Evolutionary conservation across 2,888 invertebrate genomes (phyloP), one percentile per base, ranked within the genome.

Genomic region (Thelaira solivaga): DNA sequence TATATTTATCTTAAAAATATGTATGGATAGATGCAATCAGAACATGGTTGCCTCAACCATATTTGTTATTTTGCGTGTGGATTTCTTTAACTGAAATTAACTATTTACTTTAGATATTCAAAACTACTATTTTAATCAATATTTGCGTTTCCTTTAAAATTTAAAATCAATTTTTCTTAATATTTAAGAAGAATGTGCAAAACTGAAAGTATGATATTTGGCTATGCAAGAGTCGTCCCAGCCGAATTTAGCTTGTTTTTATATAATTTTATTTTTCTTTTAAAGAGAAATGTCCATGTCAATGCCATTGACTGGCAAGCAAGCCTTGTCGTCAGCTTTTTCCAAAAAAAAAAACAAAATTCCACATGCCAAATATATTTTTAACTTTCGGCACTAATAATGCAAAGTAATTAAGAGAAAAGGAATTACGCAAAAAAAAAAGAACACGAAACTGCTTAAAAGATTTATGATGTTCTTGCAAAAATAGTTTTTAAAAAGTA

Each of bases 401-500:
- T 68, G 10, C 10, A 10, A 34, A 57, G 43, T 39, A 67, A 43
- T 67, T 67, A 43, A 53, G 10, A 53, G 1, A 49, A 41, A 10
- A 13, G 20, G 31, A 22, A 8, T 34, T 20, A 31, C 7, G 1
- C 0, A 36, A 47, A 34, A 34, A 5, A 4, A 31, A 11, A 13
- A 10, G 6, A 62, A 62, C 7, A 18, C 3, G 7, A 20, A 34
- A 24, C 11, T 34, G 5, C 11, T 36, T 47, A 47, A 29, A 57
- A 13, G 6, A 29, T 20, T 57, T 57, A n/a, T 57, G 10, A 24
- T 62, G 47, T 16, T 62, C 24, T 31, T 26, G 4, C 20, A 18
- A 7, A 67, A 55, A 45, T 67, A 18, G 55, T 39, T 55, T 67
- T 55, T 43, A 55, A 55, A 43, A 57, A 68, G 13, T 57, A 29